Evolutionary conservation across 92 coral and sea anemone species (phyloP).

Genomic region (Bergia sp.): DNA sequence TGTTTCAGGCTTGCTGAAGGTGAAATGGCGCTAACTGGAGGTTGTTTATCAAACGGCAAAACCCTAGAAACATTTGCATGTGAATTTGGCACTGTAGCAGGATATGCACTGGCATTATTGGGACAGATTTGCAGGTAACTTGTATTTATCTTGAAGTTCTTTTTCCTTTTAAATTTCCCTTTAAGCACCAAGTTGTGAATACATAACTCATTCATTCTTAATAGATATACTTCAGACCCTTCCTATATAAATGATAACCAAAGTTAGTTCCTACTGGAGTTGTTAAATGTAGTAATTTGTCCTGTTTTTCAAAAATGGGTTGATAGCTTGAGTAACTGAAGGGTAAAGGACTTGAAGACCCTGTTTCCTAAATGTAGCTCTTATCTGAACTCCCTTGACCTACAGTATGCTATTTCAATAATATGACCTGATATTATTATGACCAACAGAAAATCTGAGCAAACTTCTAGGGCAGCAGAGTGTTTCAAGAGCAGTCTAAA

Average conservation of each 20-base stretch:
- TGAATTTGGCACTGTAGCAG: conserved; percentile 96
- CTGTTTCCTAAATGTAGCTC: background rate
- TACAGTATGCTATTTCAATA: background rate
- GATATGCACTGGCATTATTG: conserved; percentile 90
- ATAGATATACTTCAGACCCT: too few relatives aligned
- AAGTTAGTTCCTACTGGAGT: too few relatives aligned
- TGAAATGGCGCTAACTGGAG: conserved; percentile 89
- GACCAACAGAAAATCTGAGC: conserved; percentile 85
- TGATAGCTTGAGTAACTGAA: too few relatives aligned
- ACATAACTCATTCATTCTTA: too few relatives aligned
- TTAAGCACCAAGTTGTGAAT: too few relatives aligned
- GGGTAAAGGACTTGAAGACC: background rate
- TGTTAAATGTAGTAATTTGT: too few relatives aligned
- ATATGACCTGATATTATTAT: background rate
- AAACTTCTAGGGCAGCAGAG: conserved; percentile 86
- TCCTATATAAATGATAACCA: too few relatives aligned
- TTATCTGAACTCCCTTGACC: background rate
- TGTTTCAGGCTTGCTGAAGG: conserved; percentile 86
- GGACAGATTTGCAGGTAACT: conserved; percentile 96
- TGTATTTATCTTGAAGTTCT: too few relatives aligned
- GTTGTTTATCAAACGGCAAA: conserved; percentile 85
- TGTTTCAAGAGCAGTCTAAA: conserved; percentile 96
- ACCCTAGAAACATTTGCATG: conserved; percentile 88
- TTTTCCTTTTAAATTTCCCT: too few relatives aligned
- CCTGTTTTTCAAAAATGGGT: too few relatives aligned